phyloP scores from a whole-genome alignment of 2,888 invertebrate genomes.

The Eubasilissa splendida region DNA sequence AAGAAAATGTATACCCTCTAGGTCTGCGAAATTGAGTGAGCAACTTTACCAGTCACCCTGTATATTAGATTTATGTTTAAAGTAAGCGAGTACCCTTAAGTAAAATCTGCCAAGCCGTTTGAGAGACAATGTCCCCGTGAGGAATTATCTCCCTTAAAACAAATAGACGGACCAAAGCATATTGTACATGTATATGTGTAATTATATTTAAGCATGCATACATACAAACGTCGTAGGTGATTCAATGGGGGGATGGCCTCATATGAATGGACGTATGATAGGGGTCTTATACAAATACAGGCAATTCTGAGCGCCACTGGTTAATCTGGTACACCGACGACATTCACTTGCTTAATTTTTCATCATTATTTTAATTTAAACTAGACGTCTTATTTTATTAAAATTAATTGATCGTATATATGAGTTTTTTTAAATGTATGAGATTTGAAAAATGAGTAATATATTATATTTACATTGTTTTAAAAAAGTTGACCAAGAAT shows the following conservation, averaged over 20 bases:
- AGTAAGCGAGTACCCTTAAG: background rate
- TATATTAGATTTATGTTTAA: background rate
- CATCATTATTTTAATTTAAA: background rate
- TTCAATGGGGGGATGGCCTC: slow-evolving; percentile 10
- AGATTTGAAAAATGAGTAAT: no score
- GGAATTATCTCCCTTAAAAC: slow-evolving; percentile 48
- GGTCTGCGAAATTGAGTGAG: no score
- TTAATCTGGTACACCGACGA: slow-evolving; percentile 46
- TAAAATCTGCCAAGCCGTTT: slow-evolving; percentile 28
- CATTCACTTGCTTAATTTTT: background rate
- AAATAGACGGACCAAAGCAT: slow-evolving; percentile 22
- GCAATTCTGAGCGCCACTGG: slow-evolving; percentile 32
- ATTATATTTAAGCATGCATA: slow-evolving; percentile 26
- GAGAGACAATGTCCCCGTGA: slow-evolving; percentile 43
- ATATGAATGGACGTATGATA: slow-evolving; percentile 41
- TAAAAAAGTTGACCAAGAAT: no score
- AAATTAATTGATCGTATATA: background rate
- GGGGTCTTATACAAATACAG: slow-evolving; percentile 53
- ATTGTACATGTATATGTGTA: slow-evolving; percentile 4
- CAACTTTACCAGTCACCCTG: no score
- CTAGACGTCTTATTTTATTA: background rate
- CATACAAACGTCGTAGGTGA: slow-evolving; percentile 21
- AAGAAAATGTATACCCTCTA: no score
- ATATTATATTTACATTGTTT: no score
- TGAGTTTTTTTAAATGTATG: background rate